Conservation (phyloP, 2,113 vertebrate species). For the Cricetomys ansorgei region DNA sequence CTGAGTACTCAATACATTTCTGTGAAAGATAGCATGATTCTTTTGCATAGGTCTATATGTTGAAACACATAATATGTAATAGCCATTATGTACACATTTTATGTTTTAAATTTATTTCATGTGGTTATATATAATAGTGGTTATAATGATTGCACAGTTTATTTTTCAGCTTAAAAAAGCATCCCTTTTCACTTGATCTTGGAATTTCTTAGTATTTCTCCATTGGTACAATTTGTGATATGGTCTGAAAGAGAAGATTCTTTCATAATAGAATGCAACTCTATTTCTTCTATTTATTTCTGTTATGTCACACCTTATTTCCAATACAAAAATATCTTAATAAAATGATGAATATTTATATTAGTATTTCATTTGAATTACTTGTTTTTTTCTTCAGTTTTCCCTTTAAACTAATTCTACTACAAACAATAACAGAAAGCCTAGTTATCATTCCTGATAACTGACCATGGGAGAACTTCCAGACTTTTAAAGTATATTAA, state of each 20-base stretch:
- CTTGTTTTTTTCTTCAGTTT: neutral
- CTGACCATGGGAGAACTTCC: neutral
- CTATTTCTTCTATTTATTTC: neutral
- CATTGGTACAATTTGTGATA: neutral
- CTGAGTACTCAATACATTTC: neutral
- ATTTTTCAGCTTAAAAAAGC: neutral
- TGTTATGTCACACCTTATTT: too few relatives aligned
- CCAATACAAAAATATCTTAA: neutral
- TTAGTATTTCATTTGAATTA: neutral
- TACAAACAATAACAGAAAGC: neutral
- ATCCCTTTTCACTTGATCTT: neutral
- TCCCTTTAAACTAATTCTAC: conserved; percentile 23
- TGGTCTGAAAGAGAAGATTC: neutral
- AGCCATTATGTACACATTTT: neutral
- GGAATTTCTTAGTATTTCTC: neutral
- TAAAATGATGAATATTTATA: neutral
- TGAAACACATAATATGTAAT: neutral
- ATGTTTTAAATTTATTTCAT: neutral
- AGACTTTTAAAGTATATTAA: conserved; percentile 37
- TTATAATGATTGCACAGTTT: neutral
- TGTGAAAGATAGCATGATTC: neutral
- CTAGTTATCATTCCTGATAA: neutral
- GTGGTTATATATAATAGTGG: neutral
- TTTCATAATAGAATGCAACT: neutral
- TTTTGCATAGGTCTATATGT: neutral